Conservation (phyloP, 64 coral and sea anemone species). For the Platygyra sinensis region DNA sequence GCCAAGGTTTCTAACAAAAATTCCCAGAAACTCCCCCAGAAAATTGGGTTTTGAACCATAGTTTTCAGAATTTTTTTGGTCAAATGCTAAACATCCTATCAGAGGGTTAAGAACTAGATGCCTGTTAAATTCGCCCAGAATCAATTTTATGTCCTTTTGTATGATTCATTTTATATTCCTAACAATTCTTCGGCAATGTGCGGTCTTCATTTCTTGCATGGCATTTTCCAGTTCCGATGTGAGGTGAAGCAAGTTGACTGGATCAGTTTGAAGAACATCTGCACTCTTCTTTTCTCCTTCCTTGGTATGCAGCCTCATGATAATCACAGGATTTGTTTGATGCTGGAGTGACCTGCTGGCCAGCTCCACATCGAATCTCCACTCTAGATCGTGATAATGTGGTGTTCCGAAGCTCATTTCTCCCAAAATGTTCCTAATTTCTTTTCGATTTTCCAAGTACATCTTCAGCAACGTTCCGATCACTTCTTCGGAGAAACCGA, state of each 20-base stretch:
- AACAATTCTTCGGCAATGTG: constrained; percentile 92
- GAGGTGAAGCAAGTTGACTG: constrained; percentile 93
- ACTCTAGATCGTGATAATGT: constrained; percentile 95
- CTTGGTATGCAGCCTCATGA: constrained; percentile 95
- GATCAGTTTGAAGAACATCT: constrained; percentile 88
- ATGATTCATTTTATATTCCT: constrained; percentile 92
- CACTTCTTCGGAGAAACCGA: constrained; percentile 94
- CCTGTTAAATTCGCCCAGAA: background rate
- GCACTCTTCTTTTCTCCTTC: constrained; percentile 61
- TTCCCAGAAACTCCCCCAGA: no score
- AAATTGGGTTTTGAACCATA: no score
- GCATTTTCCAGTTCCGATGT: constrained; percentile 84
- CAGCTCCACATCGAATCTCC: constrained; percentile 98
- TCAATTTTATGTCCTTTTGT: background rate
- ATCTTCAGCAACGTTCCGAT: constrained; percentile 71
- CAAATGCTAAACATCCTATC: no score
- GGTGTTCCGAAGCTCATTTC: constrained; percentile 80
- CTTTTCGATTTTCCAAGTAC: constrained; percentile 91
- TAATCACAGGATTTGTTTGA: constrained; percentile 90
- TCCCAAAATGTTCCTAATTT: constrained; percentile 78
- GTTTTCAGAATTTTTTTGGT: no score
- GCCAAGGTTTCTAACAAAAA: no score
- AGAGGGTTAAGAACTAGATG: background rate
- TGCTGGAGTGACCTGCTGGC: constrained; percentile 94
- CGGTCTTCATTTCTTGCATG: constrained; percentile 96